These are phyloP conservation scores for Yponomeuta sedellus DNA, from an alignment of 2,888 invertebrate genomes.

Conservation along the genomic window DNA sequence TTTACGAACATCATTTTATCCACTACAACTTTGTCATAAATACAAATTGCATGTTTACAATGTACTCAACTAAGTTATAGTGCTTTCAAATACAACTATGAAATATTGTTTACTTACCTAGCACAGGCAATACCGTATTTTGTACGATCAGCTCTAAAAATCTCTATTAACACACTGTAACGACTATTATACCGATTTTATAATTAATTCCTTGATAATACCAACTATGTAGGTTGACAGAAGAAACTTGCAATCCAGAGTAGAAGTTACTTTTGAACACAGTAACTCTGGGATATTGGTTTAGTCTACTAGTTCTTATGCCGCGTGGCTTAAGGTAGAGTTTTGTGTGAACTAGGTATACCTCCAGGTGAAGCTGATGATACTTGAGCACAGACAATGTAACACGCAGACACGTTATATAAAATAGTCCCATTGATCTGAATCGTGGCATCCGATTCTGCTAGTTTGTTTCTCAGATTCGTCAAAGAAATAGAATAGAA, in stretches of 20 bases:
- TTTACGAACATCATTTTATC: no score
- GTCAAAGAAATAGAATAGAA: no score
- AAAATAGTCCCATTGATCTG: not conserved
- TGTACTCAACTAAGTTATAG: no score
- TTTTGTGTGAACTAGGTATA: no score
- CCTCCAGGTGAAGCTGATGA: no score
- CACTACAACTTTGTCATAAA: no score
- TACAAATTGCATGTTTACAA: no score
- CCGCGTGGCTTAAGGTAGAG: no score
- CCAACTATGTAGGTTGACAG: not conserved
- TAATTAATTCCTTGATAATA: not conserved
- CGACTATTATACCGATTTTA: not conserved
- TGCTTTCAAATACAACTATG: no score
- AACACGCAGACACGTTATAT: conserved; percentile 24
- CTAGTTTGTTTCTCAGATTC: not conserved
- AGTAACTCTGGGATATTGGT: not conserved
- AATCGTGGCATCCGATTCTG: not conserved
- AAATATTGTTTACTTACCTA: no score
- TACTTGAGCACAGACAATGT: not conserved
- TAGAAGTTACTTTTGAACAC: not conserved
- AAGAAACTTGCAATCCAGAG: not conserved
- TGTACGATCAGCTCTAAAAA: not conserved
- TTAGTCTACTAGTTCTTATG: no score
- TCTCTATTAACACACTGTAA: not conserved
- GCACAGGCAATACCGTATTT: not conserved